Evolutionary conservation across 2,888 invertebrate species (phyloP).

Genomic region (Tribolium freemani): DNA sequence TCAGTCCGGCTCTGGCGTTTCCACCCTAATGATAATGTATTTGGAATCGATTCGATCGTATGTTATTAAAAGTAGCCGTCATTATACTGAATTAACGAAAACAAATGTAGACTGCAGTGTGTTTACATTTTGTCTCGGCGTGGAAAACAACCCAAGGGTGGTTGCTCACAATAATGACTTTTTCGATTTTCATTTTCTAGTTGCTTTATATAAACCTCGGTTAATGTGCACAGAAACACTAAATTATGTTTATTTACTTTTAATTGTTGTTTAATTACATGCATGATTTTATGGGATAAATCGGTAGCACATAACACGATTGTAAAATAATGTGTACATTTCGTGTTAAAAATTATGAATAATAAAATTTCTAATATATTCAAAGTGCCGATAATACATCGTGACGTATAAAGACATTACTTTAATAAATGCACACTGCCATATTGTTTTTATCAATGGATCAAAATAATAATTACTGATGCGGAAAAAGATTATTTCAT

Average conservation of each 20-base stretch:
- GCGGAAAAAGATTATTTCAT: too few relatives aligned
- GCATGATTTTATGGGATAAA: too few relatives aligned
- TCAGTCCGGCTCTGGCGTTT: background rate
- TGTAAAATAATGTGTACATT: too few relatives aligned
- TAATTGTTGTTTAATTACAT: background rate
- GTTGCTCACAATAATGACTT: background rate
- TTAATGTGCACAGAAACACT: background rate
- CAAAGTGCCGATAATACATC: too few relatives aligned
- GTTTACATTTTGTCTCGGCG: background rate
- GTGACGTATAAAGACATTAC: too few relatives aligned
- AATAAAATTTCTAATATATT: too few relatives aligned
- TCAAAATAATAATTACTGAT: too few relatives aligned
- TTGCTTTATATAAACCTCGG: background rate
- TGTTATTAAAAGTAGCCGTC: background rate
- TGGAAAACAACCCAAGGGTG: background rate
- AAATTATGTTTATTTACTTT: background rate
- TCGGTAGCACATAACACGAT: too few relatives aligned
- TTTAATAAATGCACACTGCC: too few relatives aligned
- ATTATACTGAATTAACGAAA: background rate
- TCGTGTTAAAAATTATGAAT: too few relatives aligned
- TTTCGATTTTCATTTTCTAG: background rate
- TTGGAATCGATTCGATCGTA: background rate
- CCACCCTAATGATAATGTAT: background rate
- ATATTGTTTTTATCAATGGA: too few relatives aligned
- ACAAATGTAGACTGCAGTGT: background rate